Evolutionary conservation across 64 coral and sea anemone genomes (phyloP).

Genomic region (Stichodactyla mertensii): DNA sequence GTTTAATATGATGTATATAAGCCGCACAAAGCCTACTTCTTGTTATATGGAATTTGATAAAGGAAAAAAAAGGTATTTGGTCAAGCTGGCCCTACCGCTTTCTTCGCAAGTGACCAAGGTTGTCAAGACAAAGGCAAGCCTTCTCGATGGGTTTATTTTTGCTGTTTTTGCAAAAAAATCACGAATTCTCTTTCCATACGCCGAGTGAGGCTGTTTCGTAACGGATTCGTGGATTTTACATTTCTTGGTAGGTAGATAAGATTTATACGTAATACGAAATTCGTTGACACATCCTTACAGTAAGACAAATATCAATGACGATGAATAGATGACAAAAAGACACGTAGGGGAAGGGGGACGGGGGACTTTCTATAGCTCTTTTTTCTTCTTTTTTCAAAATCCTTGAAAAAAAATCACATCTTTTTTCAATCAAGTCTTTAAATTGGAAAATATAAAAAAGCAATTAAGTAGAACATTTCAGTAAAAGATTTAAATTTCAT

Average conservation of each 20-base stretch:
- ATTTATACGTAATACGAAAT: conserved; percentile 10
- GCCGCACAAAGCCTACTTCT: background rate
- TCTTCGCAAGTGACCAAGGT: background rate
- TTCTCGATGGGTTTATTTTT: background rate
- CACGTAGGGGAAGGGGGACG: background rate
- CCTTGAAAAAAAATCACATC: background rate
- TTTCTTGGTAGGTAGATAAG: conserved; percentile 4
- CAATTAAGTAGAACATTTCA: too few species aligned
- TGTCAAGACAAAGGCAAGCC: background rate
- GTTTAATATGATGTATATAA: conserved; percentile 1
- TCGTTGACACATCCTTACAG: background rate
- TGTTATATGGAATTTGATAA: background rate
- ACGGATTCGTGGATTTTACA: background rate
- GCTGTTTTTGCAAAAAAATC: background rate
- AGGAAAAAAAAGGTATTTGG: background rate
- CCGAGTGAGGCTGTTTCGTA: background rate
- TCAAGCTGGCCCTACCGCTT: background rate
- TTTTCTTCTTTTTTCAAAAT: background rate
- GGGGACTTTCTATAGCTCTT: background rate
- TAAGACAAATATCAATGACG: background rate
- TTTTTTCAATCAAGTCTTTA: background rate
- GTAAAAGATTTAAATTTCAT: too few species aligned
- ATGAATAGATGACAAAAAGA: background rate
- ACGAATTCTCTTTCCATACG: background rate
- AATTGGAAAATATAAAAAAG: too few species aligned